phyloP scores from a whole-genome alignment of 2,888 invertebrate genomes.

The Ectropis crepuscularia region DNA sequence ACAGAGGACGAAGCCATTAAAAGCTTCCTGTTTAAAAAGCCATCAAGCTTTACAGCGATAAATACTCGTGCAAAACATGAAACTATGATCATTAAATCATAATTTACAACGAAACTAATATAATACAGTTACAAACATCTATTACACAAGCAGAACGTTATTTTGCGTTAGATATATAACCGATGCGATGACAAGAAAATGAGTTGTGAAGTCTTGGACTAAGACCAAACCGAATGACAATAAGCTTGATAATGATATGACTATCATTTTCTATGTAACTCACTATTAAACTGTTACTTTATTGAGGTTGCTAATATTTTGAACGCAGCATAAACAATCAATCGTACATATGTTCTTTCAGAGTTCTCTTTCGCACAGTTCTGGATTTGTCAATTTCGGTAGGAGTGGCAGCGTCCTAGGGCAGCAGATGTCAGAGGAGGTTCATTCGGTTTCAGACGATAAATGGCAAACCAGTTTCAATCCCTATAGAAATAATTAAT shows the following conservation, averaged over 20 bases:
- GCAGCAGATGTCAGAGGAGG: no score
- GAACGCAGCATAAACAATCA: no score
- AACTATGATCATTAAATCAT: constrained; percentile 6
- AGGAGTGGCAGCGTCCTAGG: no score
- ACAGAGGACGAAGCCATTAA: neutral
- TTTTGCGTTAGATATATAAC: neutral
- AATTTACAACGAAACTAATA: constrained; percentile 7
- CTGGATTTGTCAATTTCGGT: no score
- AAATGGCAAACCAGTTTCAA: no score
- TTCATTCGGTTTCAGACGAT: no score
- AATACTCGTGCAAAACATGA: constrained; percentile 6
- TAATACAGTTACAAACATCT: constrained; percentile 2
- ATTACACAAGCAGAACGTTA: constrained; percentile 6
- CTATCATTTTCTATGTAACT: no score
- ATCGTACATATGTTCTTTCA: no score
- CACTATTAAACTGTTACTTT: no score
- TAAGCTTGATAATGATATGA: neutral
- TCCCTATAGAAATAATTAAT: no score
- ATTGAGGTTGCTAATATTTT: no score
- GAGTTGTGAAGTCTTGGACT: constrained; percentile 11
- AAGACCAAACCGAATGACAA: constrained; percentile 5
- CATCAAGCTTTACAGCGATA: neutral
- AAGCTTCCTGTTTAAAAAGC: constrained; percentile 6
- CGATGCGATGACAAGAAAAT: constrained; percentile 4
- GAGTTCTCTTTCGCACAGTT: no score